These are phyloP conservation scores for Dicerorhinus sumatrensis DNA, from an alignment of 2,113 vertebrate genomes.

Conservation along the genomic window DNA sequence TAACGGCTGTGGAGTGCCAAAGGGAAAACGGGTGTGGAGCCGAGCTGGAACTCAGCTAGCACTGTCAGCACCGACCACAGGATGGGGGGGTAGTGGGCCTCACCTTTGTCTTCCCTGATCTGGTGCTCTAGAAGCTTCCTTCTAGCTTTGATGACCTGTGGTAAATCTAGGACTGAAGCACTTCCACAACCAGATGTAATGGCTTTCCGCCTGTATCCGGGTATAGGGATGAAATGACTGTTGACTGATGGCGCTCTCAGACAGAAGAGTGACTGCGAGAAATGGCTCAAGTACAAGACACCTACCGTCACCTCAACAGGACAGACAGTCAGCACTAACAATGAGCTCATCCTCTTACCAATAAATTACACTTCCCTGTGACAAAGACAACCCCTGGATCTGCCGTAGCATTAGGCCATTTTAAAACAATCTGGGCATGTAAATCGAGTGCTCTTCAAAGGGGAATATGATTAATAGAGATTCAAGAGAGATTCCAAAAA, in stretches of 20 bases:
- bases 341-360: background rate
- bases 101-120: background rate
- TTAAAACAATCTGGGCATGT: background rate
- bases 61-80: background rate
- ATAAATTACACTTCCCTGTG: background rate
- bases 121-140: background rate
- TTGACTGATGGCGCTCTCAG: background rate
- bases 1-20: background rate
- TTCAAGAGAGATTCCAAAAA: conserved; percentile 26
- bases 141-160: background rate
- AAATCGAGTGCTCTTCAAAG: background rate
- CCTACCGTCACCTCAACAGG: background rate
- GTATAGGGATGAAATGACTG: background rate
- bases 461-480: background rate
- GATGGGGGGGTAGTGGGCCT: background rate
- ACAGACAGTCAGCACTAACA: background rate
- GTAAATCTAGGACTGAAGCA: background rate
- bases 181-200: background rate
- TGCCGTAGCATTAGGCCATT: background rate
- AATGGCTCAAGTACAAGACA: background rate
- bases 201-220: background rate
- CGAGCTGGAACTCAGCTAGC: background rate
- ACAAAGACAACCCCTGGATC: background rate
- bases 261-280: background rate
- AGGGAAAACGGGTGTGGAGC: background rate